Base-by-base conservation (phyloP, 2,888 invertebrate genomes). In the Drosophila picticornis region DNA sequence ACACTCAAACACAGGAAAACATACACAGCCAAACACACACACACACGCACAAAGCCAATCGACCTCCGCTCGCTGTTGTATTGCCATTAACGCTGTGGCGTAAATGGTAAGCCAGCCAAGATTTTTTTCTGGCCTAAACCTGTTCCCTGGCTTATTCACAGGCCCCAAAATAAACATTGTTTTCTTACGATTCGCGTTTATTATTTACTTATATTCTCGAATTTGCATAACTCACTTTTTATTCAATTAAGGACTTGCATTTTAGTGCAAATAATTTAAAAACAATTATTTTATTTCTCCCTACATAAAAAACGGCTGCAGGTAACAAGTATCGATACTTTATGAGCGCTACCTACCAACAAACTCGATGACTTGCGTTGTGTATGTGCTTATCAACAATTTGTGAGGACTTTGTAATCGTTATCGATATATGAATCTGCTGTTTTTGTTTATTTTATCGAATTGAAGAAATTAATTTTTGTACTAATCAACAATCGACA, bases 81-180 rank as follows among this genome's bases (percentile, higher is more conserved):
- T 81, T 83, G 80, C 80, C 83, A 83, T 81, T 80, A 80, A 83
- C 83, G 83, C 72, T 86, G 64, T 87, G 84, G 89, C 87, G 88
- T 87, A 88, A 87, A 90, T 88, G 87, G 86, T 87, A 86, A 87
- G 86, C 84, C 85, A 90, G 81, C 77, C 76, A 88, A 74, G 81
- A 57, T 88, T 84, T 84, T 82, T 89, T 86, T 82, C 80, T 89
- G 90, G 90, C 82, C 90, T 84, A 87, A 90, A 88, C 89, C 90
- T 90, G 90, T 90, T 87, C 73, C 74, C 59, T 68, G 73, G 84
- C 78, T 86, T 84, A 83, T 81, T 84, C 80, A 85, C 74, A 43
- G 29, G 40, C 36, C 57, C 43, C 22, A 59, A 65, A 71, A 67
- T 71, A 53, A 46, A 46, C 63, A 29, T 22, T 19, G 29, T 56